Conservation (phyloP, 2,797 vertebrate species). For the Arctocebus calabarensis region DNA sequence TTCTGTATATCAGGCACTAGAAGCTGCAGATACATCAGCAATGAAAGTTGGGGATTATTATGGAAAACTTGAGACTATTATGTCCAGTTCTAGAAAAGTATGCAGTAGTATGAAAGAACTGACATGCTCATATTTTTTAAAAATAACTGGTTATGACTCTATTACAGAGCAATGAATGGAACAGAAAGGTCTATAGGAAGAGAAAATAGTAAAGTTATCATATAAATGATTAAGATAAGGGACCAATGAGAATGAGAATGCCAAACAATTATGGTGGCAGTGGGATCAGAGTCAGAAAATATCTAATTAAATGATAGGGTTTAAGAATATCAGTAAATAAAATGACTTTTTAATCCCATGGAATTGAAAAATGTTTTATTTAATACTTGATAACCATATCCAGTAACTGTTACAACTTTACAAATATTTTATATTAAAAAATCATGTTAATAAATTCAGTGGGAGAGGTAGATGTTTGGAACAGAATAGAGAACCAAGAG, state of each 20-base stretch:
- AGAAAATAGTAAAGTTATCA: neutral
- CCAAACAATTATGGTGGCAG: neutral
- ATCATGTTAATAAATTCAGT: neutral
- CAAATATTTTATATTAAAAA: constrained; percentile 45
- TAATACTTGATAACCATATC: neutral
- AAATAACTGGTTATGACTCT: neutral
- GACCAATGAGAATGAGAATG: neutral
- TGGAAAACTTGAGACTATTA: neutral
- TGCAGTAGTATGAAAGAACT: neutral
- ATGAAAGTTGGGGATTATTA: neutral
- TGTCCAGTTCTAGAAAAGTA: constrained; percentile 9
- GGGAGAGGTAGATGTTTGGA: too few species aligned
- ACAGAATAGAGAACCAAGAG: too few species aligned
- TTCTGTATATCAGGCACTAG: neutral
- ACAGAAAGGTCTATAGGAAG: neutral
- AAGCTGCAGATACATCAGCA: neutral
- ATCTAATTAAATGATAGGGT: neutral
- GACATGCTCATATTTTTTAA: neutral
- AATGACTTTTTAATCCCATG: neutral
- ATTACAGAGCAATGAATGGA: neutral
- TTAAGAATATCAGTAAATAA: neutral
- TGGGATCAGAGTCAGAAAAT: neutral
- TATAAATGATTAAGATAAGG: neutral
- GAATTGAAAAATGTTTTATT: constrained; percentile 3
- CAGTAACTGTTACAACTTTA: constrained; percentile 30